Conservation (phyloP, 2,888 invertebrate species). For the Deilephila elpenor region DNA sequence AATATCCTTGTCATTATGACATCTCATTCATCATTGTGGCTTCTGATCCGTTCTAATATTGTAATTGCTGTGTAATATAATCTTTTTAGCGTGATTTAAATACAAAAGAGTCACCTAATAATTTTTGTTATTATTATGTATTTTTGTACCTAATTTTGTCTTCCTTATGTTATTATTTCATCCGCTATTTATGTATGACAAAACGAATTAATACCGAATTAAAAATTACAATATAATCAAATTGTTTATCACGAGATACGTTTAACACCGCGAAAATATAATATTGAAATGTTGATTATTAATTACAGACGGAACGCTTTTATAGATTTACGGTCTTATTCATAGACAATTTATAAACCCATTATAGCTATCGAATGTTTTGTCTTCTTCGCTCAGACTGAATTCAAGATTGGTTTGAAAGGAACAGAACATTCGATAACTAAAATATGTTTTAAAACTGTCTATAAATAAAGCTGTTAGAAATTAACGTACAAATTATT, state of each 20-base stretch:
- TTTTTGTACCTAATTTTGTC: neutral
- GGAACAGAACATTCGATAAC: too few relatives aligned
- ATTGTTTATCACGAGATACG: neutral
- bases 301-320: neutral
- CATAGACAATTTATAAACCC: too few relatives aligned
- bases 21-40: too few relatives aligned
- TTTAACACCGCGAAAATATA: neutral
- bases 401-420: too few relatives aligned
- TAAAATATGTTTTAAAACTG: too few relatives aligned
- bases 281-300: neutral
- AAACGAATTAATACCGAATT: slow-evolving; percentile 25
- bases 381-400: too few relatives aligned
- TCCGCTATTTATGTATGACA: slow-evolving; percentile 5
- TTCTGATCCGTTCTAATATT: too few relatives aligned
- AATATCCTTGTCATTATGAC: neutral
- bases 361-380: too few relatives aligned
- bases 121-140: neutral
- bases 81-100: too few relatives aligned
- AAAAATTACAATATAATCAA: slow-evolving; percentile 2
- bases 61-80: too few relatives aligned
- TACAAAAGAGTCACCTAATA: too few relatives aligned
- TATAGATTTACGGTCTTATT: neutral
- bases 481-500: slow-evolving; percentile 5
- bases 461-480: too few relatives aligned
- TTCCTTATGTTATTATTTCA: slow-evolving; percentile 9